phyloP scores from a whole-genome alignment of 2,113 vertebrate species.

The Gracilinanus agilis region DNA sequence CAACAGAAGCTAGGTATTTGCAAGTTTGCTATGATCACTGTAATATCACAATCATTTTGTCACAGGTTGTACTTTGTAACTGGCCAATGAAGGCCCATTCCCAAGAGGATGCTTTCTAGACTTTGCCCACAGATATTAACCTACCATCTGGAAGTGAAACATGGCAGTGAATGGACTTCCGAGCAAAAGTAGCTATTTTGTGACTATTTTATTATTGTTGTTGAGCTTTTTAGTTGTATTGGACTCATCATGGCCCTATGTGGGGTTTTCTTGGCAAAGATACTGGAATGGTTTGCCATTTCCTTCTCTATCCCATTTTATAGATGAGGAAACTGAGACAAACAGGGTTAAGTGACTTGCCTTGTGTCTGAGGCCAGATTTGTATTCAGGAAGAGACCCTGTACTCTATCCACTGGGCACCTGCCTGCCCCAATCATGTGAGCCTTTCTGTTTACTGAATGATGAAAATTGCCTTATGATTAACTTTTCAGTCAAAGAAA shows the following conservation, averaged over 20 bases:
- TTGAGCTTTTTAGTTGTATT: no score
- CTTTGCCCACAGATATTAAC: background rate
- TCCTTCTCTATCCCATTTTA: no score
- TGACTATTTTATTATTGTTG: background rate
- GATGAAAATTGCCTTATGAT: background rate
- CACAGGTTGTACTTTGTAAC: slow-evolving; percentile 48
- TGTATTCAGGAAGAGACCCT: no score
- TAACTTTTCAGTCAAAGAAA: background rate
- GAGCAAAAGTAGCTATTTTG: background rate
- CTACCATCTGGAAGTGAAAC: background rate
- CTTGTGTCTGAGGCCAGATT: no score
- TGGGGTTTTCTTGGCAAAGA: no score
- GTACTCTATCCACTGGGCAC: no score
- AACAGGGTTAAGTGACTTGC: no score
- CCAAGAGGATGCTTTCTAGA: no score
- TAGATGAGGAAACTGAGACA: no score
- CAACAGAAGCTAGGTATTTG: background rate
- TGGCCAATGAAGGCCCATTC: background rate
- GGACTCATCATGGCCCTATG: no score
- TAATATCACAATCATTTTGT: slow-evolving; percentile 12
- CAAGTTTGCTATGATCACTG: background rate
- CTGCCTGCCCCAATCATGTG: no score
- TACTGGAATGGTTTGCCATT: no score
- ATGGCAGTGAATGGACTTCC: background rate
- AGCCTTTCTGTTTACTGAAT: background rate